phyloP scores from a whole-genome alignment of 2,888 invertebrate species.

The Pedicia rivosa region DNA sequence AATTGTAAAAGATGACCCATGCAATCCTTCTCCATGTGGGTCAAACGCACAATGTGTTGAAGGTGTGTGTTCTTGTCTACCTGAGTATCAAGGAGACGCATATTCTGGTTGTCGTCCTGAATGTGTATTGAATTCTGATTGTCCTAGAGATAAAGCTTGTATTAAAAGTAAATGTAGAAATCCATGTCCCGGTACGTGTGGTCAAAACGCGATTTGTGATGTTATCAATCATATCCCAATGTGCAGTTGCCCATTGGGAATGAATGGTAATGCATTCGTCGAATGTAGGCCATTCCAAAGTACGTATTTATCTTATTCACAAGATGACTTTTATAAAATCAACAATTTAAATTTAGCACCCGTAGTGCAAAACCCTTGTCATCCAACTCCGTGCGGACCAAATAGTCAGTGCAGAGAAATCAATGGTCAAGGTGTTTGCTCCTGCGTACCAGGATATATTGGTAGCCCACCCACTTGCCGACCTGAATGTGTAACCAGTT shows the following conservation, averaged over 20 bases:
- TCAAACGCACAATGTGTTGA: too few species aligned
- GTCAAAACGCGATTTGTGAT: slow-evolving; percentile 59
- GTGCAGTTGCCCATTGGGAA: slow-evolving; percentile 55
- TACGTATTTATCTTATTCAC: slow-evolving; percentile 21
- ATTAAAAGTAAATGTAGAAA: slow-evolving; percentile 59
- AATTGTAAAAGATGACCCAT: slow-evolving; percentile 38
- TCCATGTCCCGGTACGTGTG: slow-evolving; percentile 67
- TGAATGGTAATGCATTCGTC: slow-evolving; percentile 64
- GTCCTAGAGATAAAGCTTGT: slow-evolving; percentile 58
- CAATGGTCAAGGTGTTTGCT: slow-evolving; percentile 57
- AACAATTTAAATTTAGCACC: slow-evolving; percentile 18
- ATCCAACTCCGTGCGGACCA: slow-evolving; percentile 57
- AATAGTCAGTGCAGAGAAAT: slow-evolving; percentile 56
- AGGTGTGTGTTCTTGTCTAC: slow-evolving; percentile 55
- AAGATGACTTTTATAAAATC: background rate
- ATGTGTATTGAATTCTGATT: slow-evolving; percentile 67
- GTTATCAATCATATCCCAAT: slow-evolving; percentile 71
- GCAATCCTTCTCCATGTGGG: slow-evolving; percentile 56
- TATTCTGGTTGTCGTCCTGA: slow-evolving; percentile 65
- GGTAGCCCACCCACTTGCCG: slow-evolving; percentile 63
- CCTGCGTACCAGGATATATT: slow-evolving; percentile 52
- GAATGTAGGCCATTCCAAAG: slow-evolving; percentile 43
- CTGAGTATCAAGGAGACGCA: slow-evolving; percentile 59
- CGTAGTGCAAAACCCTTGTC: slow-evolving; percentile 37
- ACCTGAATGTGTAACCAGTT: slow-evolving; percentile 62